Percentiles rank a stretch among this genome's conserved stretches.
Conservation (phyloP, 2,113 vertebrate species). For the Acanthisitta chloris region DNA sequence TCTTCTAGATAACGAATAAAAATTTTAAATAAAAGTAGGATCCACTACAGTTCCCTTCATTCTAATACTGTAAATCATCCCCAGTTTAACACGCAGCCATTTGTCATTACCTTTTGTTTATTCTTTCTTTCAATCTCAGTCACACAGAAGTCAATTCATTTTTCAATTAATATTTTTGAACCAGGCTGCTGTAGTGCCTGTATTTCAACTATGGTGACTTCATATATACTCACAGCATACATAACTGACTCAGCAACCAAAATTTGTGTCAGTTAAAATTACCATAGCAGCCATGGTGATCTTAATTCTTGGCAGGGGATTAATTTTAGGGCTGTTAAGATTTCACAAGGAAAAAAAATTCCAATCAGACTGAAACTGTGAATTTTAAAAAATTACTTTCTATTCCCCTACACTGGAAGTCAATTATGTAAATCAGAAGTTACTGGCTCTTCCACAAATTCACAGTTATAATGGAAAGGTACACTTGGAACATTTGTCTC, state of each 20-base stretch:
- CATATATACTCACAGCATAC: background rate
- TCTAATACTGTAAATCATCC: background rate
- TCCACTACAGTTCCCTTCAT: background rate
- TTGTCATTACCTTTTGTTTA: background rate
- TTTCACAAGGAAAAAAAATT: background rate
- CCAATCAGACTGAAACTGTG: background rate
- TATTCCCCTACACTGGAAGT: background rate
- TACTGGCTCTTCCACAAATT: background rate
- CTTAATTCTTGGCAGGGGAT: background rate
- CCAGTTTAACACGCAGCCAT: background rate
- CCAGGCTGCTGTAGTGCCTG: background rate
- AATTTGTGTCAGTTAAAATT: background rate
- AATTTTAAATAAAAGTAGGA: background rate
- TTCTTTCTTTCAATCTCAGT: background rate
- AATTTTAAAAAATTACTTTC: background rate
- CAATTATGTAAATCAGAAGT: background rate
- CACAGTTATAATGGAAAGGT: background rate
- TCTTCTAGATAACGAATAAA: background rate
- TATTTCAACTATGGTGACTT: background rate
- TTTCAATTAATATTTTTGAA: conserved; percentile 24
- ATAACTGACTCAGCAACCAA: background rate
- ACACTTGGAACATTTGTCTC: background rate
- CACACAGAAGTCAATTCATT: background rate
- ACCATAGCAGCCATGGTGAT: background rate
- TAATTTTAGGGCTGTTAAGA: background rate